These are phyloP conservation scores for Denticeps clupeoides DNA, from an alignment of 2,797 vertebrate species.

Conservation along the genomic window DNA sequence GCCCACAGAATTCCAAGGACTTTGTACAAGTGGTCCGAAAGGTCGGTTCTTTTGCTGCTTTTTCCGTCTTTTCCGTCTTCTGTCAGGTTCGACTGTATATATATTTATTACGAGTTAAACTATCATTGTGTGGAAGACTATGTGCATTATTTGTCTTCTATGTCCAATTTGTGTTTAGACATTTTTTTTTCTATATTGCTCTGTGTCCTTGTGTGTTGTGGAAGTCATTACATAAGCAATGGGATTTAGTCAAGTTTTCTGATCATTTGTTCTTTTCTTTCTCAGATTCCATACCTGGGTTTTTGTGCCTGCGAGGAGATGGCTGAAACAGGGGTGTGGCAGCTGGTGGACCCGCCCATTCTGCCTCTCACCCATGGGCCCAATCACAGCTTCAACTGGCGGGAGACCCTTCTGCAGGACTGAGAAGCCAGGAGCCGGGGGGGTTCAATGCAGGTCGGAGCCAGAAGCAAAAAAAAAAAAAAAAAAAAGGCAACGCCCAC, in stretches of 20 bases:
- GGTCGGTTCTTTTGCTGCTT: conserved; percentile 48
- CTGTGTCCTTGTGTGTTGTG: background rate
- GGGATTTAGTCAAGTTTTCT: conserved; percentile 20
- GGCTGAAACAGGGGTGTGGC: conserved; percentile 89
- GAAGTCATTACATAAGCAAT: conserved; percentile 2
- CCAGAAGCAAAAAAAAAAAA: no score
- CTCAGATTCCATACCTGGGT: conserved; percentile 91
- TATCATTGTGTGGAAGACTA: no score
- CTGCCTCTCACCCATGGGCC: conserved; percentile 95
- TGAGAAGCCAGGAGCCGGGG: no score
- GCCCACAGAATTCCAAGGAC: conserved; percentile 92
- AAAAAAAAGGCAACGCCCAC: conserved; percentile 7
- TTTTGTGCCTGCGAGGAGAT: conserved; percentile 94
- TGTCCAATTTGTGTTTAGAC: no score
- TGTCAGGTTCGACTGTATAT: no score
- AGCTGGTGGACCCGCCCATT: conserved; percentile 93
- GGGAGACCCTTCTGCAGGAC: conserved; percentile 88
- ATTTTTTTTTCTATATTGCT: background rate
- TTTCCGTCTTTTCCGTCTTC: background rate
- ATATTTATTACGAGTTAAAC: no score
- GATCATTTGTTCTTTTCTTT: background rate
- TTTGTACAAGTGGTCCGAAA: conserved; percentile 97
- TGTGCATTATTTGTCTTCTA: no score
- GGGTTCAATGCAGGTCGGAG: no score
- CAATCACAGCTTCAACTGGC: conserved; percentile 98